Evolutionary conservation across 2,113 vertebrate species (phyloP).

Genomic region (Peucedramus taeniatus): DNA sequence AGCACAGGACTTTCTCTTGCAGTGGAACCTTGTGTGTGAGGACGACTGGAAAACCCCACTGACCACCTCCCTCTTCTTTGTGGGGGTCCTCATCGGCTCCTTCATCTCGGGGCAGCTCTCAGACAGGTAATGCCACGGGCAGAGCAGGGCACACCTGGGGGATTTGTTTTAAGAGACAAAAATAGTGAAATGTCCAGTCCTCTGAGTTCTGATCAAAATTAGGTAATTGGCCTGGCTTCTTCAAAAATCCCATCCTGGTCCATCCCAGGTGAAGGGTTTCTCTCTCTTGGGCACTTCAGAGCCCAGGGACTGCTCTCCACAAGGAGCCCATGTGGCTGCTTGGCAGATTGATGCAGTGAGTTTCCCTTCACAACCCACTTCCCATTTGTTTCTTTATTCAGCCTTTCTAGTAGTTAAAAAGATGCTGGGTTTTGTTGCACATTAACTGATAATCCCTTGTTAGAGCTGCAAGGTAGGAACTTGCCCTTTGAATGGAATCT

Average conservation of each 20-base stretch:
- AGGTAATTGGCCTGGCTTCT: not conserved
- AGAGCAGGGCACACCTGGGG: not conserved
- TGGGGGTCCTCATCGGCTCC: slow-evolving; percentile 79
- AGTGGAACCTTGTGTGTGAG: slow-evolving; percentile 85
- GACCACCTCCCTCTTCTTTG: slow-evolving; percentile 78
- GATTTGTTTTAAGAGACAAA: not conserved
- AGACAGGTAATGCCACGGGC: slow-evolving; percentile 71
- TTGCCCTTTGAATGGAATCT: not conserved
- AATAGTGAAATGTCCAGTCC: not conserved
- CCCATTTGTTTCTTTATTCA: not conserved
- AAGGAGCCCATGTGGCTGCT: not conserved
- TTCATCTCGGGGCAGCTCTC: slow-evolving; percentile 81
- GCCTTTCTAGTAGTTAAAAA: not conserved
- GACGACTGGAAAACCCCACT: slow-evolving; percentile 82
- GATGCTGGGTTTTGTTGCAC: not conserved
- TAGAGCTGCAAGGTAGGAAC: not conserved
- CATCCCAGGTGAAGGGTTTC: not conserved
- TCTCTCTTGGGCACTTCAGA: not conserved
- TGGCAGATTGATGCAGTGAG: not conserved
- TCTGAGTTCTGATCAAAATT: not conserved
- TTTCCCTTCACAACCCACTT: not conserved
- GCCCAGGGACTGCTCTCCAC: not conserved
- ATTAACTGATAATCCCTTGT: not conserved
- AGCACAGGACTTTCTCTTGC: not conserved
- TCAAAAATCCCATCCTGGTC: not conserved